These are phyloP conservation scores for Carassius carassius DNA, from an alignment of 2,113 vertebrate genomes.

Conservation along the genomic window DNA sequence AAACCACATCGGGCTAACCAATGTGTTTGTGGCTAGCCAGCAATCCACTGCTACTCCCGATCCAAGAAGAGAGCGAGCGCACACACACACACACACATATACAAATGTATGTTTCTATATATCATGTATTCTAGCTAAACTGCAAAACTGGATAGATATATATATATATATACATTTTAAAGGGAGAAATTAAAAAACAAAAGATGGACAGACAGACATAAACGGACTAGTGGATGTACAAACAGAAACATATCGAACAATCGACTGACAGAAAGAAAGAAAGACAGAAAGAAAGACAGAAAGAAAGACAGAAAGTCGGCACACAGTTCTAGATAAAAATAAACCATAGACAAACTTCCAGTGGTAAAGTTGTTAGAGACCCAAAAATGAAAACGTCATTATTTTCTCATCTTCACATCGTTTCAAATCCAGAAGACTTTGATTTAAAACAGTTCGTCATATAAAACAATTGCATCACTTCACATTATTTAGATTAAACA, in stretches of 20 bases:
- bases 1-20: constrained; percentile 34
- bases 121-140: too few relatives aligned
- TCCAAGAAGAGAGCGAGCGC: neutral
- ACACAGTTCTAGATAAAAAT: too few relatives aligned
- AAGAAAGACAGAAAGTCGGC: neutral
- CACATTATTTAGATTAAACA: too few relatives aligned
- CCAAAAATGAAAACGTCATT: too few relatives aligned
- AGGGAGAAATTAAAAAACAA: too few relatives aligned
- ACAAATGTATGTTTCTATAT: too few relatives aligned
- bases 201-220: neutral
- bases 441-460: too few relatives aligned
- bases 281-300: neutral
- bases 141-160: too few relatives aligned
- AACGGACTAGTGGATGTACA: fast-evolving
- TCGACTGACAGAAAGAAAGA: neutral
- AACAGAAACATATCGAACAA: neutral
- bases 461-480: too few relatives aligned
- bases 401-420: too few relatives aligned
- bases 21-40: constrained; percentile 22
- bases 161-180: too few relatives aligned
- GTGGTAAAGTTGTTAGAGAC: neutral
- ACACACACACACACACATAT: constrained; percentile 44
- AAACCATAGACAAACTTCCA: neutral
- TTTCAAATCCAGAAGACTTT: too few relatives aligned
- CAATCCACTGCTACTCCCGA: constrained; percentile 25